Percentiles rank a stretch among this genome's conserved stretches.
Evolutionary conservation across 2,113 vertebrate genomes (phyloP).

Genomic region (Columba janthina): DNA sequence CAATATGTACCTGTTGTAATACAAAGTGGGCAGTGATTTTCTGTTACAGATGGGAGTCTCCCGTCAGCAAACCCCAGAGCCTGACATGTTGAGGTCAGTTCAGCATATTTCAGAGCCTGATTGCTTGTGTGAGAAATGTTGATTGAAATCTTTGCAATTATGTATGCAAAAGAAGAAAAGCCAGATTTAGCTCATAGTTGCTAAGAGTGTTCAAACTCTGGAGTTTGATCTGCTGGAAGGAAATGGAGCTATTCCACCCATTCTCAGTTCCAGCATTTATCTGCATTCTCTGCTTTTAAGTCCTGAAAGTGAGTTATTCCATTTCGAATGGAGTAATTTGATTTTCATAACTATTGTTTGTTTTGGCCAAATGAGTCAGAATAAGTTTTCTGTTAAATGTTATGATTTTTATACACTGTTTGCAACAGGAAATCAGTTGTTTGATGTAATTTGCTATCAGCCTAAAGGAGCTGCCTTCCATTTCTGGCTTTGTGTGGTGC

Average conservation of each 20-base stretch:
- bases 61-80: background rate
- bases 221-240: background rate
- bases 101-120: background rate
- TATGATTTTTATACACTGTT: background rate
- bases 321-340: background rate
- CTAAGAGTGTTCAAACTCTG: background rate
- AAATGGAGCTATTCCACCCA: background rate
- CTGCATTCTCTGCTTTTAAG: background rate
- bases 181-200: background rate
- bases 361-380: background rate
- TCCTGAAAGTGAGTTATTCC: background rate
- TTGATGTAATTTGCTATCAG: background rate
- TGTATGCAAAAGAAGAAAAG: background rate
- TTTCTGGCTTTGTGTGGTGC: background rate
- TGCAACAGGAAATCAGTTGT: background rate
- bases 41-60: background rate
- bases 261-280: background rate
- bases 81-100: background rate
- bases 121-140: background rate
- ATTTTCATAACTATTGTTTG: background rate
- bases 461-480: background rate
- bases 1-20: background rate
- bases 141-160: slow-evolving; percentile 5
- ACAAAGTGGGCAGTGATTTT: background rate
- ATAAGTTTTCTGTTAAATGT: background rate